Base-by-base conservation (phyloP, 2,113 vertebrate species). In the Corythoichthys intestinalis region DNA sequence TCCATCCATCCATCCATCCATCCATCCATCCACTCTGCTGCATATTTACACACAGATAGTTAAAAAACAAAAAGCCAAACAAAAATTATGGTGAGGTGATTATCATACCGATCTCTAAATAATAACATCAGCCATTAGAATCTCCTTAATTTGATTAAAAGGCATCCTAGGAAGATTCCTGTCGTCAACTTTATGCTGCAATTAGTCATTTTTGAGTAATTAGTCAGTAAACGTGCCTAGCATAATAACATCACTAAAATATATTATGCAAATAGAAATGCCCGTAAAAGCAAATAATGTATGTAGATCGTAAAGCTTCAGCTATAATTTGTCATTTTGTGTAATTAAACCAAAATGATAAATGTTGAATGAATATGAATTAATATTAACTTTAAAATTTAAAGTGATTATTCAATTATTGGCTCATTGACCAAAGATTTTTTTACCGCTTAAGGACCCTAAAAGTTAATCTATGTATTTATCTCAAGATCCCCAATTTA, bases 151-250 rank as follows among this genome's bases (percentile, higher is more conserved):
- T 39, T 9, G 38, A 61, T 61, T 15, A n/a, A 60, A 17, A 41
- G 15, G 38, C 4, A 59, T 9, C 6, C 6, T 14, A 17, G 58
- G 58, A 60, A 61, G 2, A 37, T 41, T 41, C 17, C 11, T n/a
- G 11, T 41, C 38, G n/a, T 41, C 4, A 61, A 41, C 38, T 41
- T 60, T 41, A 17, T 60, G 14, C 38, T 41, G 15, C 38, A 41
- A 61, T 61, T 17, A n/a, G 38, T 44, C 15, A 61, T 44, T 61
- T 61, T 41, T 39, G 37, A n/a, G 15, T 61, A 61, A 61, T 61
- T 61, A 41, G 37, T 61, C 9, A 61, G 15, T 61, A 61, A 41
- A 63, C 39, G 37, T 46, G 60, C 39, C n/a, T 20, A 11, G 60
- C 60, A 63, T 46, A 28, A 28, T 20, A 13, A 63, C 60, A 46